These are phyloP conservation scores for Hylomyscus alleni DNA, from an alignment of 2,797 vertebrate species.

Conservation along the genomic window DNA sequence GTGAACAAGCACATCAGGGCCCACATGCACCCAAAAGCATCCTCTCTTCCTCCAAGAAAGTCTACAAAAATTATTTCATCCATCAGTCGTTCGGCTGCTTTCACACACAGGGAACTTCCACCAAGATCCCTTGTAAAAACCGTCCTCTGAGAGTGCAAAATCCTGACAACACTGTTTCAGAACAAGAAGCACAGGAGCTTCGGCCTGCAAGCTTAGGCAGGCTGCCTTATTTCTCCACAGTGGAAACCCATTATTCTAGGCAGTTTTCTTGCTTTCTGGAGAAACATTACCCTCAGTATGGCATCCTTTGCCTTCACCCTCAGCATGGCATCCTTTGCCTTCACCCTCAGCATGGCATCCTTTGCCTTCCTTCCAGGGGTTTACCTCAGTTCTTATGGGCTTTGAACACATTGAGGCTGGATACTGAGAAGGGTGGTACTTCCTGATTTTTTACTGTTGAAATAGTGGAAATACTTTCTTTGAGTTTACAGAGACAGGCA, in stretches of 20 bases:
- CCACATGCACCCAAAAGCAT: not conserved
- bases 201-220: not conserved
- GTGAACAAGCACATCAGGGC: not conserved
- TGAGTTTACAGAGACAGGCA: slow-evolving; percentile 33
- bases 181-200: not conserved
- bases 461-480: not conserved
- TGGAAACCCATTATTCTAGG: slow-evolving; percentile 21
- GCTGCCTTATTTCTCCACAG: not conserved
- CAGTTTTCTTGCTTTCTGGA: not conserved
- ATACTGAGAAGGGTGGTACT: not conserved
- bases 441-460: not conserved
- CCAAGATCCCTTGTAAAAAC: not conserved
- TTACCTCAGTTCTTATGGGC: not conserved
- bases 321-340: not conserved
- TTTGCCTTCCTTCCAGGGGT: not conserved
- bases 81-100: not conserved
- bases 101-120: not conserved
- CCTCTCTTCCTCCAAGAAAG: not conserved
- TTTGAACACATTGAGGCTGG: not conserved
- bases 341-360: not conserved
- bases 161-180: not conserved
- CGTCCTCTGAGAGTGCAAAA: not conserved
- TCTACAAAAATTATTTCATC: not conserved
- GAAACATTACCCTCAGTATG: not conserved
- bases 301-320: not conserved